Evolutionary conservation across 2,113 vertebrate species (phyloP), one percentile per base, ranked within the genome.

Genomic region (Formicarius rufipectus): DNA sequence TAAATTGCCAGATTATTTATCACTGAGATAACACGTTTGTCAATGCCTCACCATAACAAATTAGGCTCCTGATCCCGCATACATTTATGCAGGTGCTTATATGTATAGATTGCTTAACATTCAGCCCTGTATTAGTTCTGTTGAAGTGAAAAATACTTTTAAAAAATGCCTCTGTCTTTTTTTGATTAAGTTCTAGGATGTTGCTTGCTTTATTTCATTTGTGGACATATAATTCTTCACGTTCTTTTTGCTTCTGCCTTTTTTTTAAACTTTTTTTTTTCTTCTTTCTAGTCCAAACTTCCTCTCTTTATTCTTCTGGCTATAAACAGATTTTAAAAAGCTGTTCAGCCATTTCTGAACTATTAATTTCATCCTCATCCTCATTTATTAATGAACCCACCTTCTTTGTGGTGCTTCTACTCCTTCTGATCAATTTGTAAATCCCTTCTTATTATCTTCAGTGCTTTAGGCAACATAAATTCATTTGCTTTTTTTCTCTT

Each of bases 311-410:
- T 87, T 94, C 55, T 91, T 91, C 77, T 84, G 68, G 35, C 20
- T 90, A 63, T 72, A 59, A 69, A 76, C 28, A 92, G 86, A 89
- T 94, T 90, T 84, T 0, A 85, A 86, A 93, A 94, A 92, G 68
- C 73, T 84, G n/a, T 78, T 90, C 90, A 93, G n/a, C 42, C 84
- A 90, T 96, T 95, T 92, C 92, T 83, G 24, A 95, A 73, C 89
- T 59, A 85, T 93, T 95, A 33, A 90, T 95, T 97, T 96, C 85
- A 89, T 84, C 58, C 91, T 95, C 45, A 92, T 96, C 93, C 55
- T 97, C 92, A 97, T 90, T 94, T 96, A 91, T 97, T 97, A 97
- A 97, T 91, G 93, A 95, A 87, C 64, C 53, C 87, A 94, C 93
- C 84, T 97, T 96, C 75, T 96, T 95, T 96, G 90, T 95, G 81